Percentiles rank a stretch among this genome's conserved stretches.
phyloP scores from a whole-genome alignment of 2,888 invertebrate species.

The Candidula unifasciata region DNA sequence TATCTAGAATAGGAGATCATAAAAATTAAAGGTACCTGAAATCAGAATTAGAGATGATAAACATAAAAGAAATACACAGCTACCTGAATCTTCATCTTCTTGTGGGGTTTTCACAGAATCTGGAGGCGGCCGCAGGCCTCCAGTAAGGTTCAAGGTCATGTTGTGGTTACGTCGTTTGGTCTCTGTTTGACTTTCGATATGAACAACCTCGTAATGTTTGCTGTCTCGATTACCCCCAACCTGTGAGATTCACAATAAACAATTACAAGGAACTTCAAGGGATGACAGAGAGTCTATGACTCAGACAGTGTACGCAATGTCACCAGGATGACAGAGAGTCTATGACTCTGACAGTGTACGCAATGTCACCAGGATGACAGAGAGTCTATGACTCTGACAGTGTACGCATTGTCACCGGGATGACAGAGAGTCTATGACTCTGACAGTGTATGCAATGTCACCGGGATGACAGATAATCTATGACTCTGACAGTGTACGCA shows the following conservation, averaged over 20 bases:
- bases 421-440: too few relatives aligned
- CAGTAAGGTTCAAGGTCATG: conserved; percentile 72
- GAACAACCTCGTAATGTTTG: conserved; percentile 81
- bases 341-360: too few relatives aligned
- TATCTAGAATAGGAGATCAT: too few relatives aligned
- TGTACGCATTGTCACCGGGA: too few relatives aligned
- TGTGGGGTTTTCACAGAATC: conserved; percentile 73
- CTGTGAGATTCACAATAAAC: conserved; percentile 52
- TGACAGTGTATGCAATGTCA: too few relatives aligned
- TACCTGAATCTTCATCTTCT: conserved; percentile 73
- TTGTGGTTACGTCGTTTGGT: conserved; percentile 74
- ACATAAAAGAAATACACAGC: background rate
- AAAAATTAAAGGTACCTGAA: too few relatives aligned
- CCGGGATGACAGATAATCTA: too few relatives aligned
- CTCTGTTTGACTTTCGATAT: conserved; percentile 86
- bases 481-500: too few relatives aligned
- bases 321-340: too few relatives aligned
- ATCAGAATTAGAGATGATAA: too few relatives aligned
- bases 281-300: background rate
- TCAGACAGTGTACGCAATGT: background rate
- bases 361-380: too few relatives aligned
- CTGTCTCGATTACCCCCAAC: conserved; percentile 65
- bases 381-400: too few relatives aligned
- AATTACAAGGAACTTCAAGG: background rate
- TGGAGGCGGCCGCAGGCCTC: conserved; percentile 63